A percentile compares a stretch with the other conserved stretches of the same genome.
These are phyloP conservation scores for Celastrina argiolus DNA, from an alignment of 2,888 invertebrate species.

Conservation along the genomic window DNA sequence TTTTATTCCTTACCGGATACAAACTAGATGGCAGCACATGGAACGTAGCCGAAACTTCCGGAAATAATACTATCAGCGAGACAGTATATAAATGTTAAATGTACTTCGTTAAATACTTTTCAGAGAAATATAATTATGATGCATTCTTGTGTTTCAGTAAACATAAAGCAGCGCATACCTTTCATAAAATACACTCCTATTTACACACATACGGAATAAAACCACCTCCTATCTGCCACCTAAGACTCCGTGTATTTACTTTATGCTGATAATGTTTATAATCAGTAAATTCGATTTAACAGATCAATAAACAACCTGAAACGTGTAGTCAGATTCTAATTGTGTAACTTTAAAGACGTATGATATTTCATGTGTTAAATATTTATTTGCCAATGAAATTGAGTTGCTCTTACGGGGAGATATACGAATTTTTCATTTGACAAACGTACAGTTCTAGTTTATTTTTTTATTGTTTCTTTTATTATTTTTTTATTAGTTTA, in stretches of 20 bases:
- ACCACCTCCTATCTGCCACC: conserved; percentile 34
- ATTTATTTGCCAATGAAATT: conserved; percentile 47
- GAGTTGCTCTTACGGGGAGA: conserved; percentile 55
- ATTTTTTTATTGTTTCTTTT: conserved; percentile 4
- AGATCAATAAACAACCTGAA: conserved; percentile 48
- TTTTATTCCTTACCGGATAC: too few relatives aligned
- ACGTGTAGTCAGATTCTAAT: conserved; percentile 43
- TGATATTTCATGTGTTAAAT: conserved; percentile 35
- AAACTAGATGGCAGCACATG: too few relatives aligned
- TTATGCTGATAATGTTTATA: conserved; percentile 34
- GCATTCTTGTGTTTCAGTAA: not conserved
- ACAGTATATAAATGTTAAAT: too few relatives aligned
- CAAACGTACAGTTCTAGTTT: conserved; percentile 37
- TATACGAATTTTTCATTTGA: conserved; percentile 68
- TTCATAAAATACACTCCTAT: conserved; percentile 8
- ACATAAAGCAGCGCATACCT: not conserved
- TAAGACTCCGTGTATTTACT: conserved; percentile 50
- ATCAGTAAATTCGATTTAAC: conserved; percentile 43
- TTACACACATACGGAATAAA: conserved; percentile 29
- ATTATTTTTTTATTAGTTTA: conserved; percentile 32
- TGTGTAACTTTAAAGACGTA: conserved; percentile 40
- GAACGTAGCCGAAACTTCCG: too few relatives aligned
- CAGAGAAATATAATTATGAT: not conserved
- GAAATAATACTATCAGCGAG: too few relatives aligned
- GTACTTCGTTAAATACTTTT: not conserved